Conservation (phyloP, 2,888 invertebrate genomes). For the Selenia dentaria region DNA sequence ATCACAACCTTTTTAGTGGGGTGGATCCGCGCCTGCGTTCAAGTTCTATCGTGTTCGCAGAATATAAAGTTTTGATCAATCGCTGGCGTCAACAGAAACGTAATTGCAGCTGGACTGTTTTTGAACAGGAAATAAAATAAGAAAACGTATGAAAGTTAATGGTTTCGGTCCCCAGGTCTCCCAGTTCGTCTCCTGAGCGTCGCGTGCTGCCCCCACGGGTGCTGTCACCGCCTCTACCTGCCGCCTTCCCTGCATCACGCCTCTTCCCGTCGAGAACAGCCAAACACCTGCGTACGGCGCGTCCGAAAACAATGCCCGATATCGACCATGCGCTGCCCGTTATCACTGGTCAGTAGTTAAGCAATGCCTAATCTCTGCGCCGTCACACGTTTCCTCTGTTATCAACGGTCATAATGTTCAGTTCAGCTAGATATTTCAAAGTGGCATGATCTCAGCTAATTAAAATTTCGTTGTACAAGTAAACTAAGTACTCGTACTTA, state of each 20-base stretch:
- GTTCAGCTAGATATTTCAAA: too few species aligned
- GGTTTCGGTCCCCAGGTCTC: conserved; percentile 72
- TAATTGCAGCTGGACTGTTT: too few species aligned
- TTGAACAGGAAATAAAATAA: too few species aligned
- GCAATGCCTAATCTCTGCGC: not conserved
- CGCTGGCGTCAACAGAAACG: too few species aligned
- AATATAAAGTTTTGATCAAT: too few species aligned
- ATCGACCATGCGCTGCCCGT: conserved; percentile 56
- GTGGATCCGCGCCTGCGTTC: too few species aligned
- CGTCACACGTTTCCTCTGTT: not conserved
- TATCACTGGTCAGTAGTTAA: conserved; percentile 55
- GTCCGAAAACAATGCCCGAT: conserved; percentile 48
- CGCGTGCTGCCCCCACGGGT: conserved; percentile 64
- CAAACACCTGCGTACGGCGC: conserved; percentile 47
- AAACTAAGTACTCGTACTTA: too few species aligned
- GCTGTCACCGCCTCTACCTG: conserved; percentile 66
- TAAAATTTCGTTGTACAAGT: too few species aligned
- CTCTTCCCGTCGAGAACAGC: conserved; percentile 62
- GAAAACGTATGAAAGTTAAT: too few species aligned
- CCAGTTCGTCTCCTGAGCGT: conserved; percentile 71
- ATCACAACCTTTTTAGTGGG: too few species aligned
- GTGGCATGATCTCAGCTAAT: too few species aligned
- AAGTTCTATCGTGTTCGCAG: too few species aligned
- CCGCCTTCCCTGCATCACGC: conserved; percentile 56
- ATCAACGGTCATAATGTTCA: not conserved